Evolutionary conservation across 2,888 invertebrate genomes (phyloP).

Genomic region (Zeuzera pyrina): DNA sequence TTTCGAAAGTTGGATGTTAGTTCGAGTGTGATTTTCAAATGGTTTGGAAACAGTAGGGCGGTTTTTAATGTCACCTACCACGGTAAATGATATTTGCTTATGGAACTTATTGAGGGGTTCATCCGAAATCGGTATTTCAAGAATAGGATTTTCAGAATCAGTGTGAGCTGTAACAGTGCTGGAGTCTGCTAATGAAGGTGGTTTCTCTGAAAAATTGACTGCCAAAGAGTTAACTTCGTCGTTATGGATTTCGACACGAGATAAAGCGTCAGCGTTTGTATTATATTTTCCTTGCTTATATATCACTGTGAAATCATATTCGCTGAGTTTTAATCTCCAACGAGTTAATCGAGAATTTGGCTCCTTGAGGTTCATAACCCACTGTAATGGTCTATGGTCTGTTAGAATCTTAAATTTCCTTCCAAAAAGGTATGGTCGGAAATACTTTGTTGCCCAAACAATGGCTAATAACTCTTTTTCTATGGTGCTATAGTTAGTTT

Average conservation of each 20-base stretch:
- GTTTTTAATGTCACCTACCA: conserved; percentile 17
- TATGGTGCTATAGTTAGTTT: conserved; percentile 8
- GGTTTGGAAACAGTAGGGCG: conserved; percentile 15
- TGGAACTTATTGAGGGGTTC: conserved; percentile 1
- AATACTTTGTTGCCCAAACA: conserved; percentile 9
- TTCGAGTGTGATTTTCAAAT: conserved; percentile 17
- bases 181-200: conserved; percentile 4
- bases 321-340: conserved; percentile 17
- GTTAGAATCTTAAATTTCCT: conserved; percentile 15
- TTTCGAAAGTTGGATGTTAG: conserved; percentile 14
- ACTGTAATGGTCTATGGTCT: conserved; percentile 13
- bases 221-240: conserved; percentile 8
- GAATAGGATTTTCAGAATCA: conserved; percentile 14
- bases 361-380: conserved; percentile 14
- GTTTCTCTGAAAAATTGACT: conserved; percentile 7
- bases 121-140: conserved; percentile 17
- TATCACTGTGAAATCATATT: conserved; percentile 16
- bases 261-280: conserved; percentile 16
- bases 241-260: conserved; percentile 11
- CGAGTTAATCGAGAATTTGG: conserved; percentile 16
- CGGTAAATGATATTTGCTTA: conserved; percentile 13
- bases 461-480: conserved; percentile 10
- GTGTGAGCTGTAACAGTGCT: conserved; percentile 16
- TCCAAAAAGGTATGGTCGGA: conserved; percentile 14
- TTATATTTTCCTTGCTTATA: no score